Percentiles rank a stretch among this genome's conserved stretches.
Evolutionary conservation across 2,113 vertebrate species (phyloP).

Genomic region (Actenoides hombroni): DNA sequence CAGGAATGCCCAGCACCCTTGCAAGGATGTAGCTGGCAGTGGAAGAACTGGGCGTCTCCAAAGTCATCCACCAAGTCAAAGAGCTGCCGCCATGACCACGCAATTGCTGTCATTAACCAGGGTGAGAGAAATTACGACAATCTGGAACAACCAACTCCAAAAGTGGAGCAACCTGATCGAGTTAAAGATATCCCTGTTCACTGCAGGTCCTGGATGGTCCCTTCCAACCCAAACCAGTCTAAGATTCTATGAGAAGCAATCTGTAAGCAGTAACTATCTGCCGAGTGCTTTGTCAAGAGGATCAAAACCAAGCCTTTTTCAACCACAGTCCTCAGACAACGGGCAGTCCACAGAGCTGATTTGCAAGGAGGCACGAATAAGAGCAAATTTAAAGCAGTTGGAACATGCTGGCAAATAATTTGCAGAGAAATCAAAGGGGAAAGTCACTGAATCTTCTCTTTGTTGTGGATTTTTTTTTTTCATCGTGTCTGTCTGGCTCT

Average conservation of each 20-base stretch:
- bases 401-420: neutral
- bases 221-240: neutral
- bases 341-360: neutral
- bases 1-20: neutral
- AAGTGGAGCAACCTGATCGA: neutral
- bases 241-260: neutral
- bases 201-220: neutral
- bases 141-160: neutral
- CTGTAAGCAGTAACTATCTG: neutral
- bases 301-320: neutral
- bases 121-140: neutral
- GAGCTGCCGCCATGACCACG: accelerated
- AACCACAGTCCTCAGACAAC: neutral
- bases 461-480: neutral
- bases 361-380: neutral
- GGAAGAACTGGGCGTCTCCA: neutral
- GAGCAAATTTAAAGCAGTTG: neutral
- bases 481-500: neutral
- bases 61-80: neutral
- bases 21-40: neutral
- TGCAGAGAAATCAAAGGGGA: conserved; percentile 11
- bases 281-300: neutral
- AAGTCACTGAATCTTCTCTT: neutral
- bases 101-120: neutral
- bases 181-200: neutral